Percentiles rank a stretch among this genome's conserved stretches.
These are phyloP conservation scores for Oryzias sinensis DNA, from an alignment of 2,797 vertebrate genomes.

Conservation along the genomic window DNA sequence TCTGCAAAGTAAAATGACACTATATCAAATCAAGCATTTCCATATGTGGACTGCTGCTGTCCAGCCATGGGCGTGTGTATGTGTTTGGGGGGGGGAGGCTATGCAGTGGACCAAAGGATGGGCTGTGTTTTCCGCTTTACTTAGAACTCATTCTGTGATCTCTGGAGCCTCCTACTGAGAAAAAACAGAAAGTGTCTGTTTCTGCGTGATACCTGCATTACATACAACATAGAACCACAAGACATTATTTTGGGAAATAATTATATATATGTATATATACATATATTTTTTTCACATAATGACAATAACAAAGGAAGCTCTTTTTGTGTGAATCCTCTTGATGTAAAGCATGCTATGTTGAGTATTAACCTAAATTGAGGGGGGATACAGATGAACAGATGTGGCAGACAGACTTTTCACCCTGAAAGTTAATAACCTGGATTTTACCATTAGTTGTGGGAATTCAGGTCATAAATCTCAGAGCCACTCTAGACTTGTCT, in stretches of 20 bases:
- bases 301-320: no score
- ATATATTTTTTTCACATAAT: no score
- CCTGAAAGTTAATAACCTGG: constrained; percentile 74
- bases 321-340: constrained; percentile 6
- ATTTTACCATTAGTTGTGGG: constrained; percentile 65
- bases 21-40: constrained; percentile 99
- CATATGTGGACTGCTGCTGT: constrained; percentile 91
- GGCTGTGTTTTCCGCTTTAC: constrained; percentile 23
- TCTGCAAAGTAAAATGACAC: constrained; percentile 99
- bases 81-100: constrained; percentile 22
- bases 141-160: constrained; percentile 65
- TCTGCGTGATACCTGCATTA: neutral
- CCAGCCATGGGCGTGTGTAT: constrained; percentile 15
- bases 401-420: constrained; percentile 47
- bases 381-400: constrained; percentile 43
- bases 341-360: constrained; percentile 36
- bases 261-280: no score
- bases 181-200: constrained; percentile 42
- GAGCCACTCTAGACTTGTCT: constrained; percentile 58
- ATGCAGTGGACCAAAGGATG: constrained; percentile 54
- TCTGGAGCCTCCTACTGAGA: constrained; percentile 88
- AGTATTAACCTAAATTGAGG: constrained; percentile 53
- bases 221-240: constrained; percentile 2
- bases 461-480: constrained; percentile 69
- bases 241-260: no score